Percentiles rank a stretch among this genome's conserved stretches.
phyloP scores from a whole-genome alignment of 2,888 invertebrate genomes.

The Agrilus mali region DNA sequence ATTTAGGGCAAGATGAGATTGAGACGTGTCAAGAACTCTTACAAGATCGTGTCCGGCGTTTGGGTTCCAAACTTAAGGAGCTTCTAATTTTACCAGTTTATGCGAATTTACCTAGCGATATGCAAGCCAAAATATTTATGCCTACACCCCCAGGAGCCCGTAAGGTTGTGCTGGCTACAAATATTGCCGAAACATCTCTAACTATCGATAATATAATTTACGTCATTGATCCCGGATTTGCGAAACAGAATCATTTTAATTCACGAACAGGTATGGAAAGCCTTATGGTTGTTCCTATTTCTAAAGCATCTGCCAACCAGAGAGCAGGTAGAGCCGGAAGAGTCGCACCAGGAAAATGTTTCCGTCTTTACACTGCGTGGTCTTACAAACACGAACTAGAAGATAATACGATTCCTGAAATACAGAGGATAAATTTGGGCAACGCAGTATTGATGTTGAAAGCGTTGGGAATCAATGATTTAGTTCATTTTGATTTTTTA shows the following conservation, averaged over 20 bases:
- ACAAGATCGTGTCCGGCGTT: conserved; percentile 78
- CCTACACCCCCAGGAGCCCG: conserved; percentile 93
- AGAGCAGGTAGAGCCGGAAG: conserved; percentile 91
- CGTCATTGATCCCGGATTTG: conserved; percentile 99
- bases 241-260: conserved; percentile 97
- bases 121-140: conserved; percentile 98
- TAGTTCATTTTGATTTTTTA: conserved; percentile 95
- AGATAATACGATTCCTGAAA: conserved; percentile 96
- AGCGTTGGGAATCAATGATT: conserved; percentile 92
- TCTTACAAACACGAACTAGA: conserved; percentile 97
- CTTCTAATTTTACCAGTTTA: conserved; percentile 91
- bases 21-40: conserved; percentile 82
- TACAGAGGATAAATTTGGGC: conserved; percentile 91
- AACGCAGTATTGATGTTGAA: conserved; percentile 96
- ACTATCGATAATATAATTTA: conserved; percentile 98
- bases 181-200: conserved; percentile 97
- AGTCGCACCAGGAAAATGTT: conserved; percentile 96
- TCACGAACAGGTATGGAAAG: conserved; percentile 98
- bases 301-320: conserved; percentile 96
- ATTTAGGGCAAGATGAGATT: conserved; percentile 60
- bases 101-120: conserved; percentile 95
- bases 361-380: conserved; percentile 96
- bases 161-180: conserved; percentile 95
- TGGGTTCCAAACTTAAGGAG: conserved; percentile 90
- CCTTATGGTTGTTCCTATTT: conserved; percentile 95